Percentiles rank a stretch among this genome's conserved stretches.
phyloP scores from a whole-genome alignment of 2,797 vertebrate genomes.

The Anguilla pacifica region DNA sequence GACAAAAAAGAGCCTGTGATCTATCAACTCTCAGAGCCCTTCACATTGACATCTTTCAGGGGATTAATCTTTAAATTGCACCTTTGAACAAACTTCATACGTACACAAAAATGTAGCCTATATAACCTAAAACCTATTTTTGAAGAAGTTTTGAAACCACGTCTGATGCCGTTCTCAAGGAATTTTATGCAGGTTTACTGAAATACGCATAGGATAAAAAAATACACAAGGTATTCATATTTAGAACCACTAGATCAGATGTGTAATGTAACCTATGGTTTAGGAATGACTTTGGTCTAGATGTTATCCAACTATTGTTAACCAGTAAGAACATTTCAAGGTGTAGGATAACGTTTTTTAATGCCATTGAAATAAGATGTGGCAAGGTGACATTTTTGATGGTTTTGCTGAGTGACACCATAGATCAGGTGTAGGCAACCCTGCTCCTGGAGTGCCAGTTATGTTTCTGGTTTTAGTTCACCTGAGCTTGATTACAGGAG shows the following conservation, averaged over 20 bases:
- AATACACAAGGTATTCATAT: not conserved
- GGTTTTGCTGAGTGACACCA: not conserved
- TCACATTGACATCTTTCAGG: slow-evolving; percentile 16
- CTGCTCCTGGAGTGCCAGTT: too few relatives aligned
- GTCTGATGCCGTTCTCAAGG: not conserved
- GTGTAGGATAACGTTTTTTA: not conserved
- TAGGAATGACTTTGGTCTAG: not conserved
- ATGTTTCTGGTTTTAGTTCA: too few relatives aligned
- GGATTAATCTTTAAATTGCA: slow-evolving; percentile 8
- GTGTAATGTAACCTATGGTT: not conserved
- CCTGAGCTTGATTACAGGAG: too few relatives aligned
- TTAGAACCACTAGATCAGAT: not conserved
- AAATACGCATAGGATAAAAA: not conserved
- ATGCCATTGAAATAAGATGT: not conserved
- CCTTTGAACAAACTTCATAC: not conserved
- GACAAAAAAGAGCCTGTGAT: slow-evolving; percentile 16
- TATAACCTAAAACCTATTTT: not conserved
- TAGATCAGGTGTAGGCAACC: too few relatives aligned
- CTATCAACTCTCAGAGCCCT: slow-evolving; percentile 5
- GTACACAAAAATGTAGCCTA: not conserved
- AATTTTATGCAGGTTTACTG: not conserved
- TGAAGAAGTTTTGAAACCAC: not conserved
- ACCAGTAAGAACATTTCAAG: not conserved
- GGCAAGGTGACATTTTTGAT: not conserved
- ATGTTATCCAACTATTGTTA: not conserved